These are phyloP conservation scores for Stictocephala bisonia DNA, from an alignment of 2,888 invertebrate species.

Conservation along the genomic window DNA sequence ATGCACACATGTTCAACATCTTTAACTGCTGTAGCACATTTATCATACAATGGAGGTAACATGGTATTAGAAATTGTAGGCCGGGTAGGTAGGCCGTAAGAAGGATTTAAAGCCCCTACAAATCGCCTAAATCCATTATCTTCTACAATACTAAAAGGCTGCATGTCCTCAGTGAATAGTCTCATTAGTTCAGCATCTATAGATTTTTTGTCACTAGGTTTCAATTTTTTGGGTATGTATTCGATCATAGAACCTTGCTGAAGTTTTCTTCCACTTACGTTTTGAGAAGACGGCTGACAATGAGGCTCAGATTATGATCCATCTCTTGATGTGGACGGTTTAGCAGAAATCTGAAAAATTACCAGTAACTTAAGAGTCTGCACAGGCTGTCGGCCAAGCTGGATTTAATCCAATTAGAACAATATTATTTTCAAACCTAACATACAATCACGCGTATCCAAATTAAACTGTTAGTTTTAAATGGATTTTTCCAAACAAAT, in stretches of 20 bases:
- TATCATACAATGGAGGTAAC: neutral
- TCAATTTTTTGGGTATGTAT: neutral
- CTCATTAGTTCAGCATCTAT: neutral
- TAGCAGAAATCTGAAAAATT: too few species aligned
- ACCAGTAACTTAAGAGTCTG: too few species aligned
- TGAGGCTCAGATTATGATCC: too few species aligned
- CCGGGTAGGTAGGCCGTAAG: neutral
- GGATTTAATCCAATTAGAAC: too few species aligned
- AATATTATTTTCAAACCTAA: too few species aligned
- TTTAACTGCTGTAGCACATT: neutral
- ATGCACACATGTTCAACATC: neutral
- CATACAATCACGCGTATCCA: too few species aligned
- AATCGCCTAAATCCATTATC: neutral
- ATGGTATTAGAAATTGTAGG: neutral
- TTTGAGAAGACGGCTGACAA: too few species aligned
- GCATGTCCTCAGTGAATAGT: slow-evolving; percentile 12
- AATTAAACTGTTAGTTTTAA: too few species aligned
- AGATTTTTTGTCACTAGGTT: neutral
- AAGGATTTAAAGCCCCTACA: neutral
- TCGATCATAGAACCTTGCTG: neutral
- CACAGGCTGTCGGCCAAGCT: too few species aligned
- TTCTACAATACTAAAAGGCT: neutral
- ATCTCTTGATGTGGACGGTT: too few species aligned
- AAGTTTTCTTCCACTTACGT: too few species aligned
- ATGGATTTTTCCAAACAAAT: too few species aligned